A percentile compares a stretch with the other conserved stretches of the same genome.
These are phyloP conservation scores for Tringa solitaria DNA, from an alignment of 2,113 vertebrate genomes.

Conservation along the genomic window DNA sequence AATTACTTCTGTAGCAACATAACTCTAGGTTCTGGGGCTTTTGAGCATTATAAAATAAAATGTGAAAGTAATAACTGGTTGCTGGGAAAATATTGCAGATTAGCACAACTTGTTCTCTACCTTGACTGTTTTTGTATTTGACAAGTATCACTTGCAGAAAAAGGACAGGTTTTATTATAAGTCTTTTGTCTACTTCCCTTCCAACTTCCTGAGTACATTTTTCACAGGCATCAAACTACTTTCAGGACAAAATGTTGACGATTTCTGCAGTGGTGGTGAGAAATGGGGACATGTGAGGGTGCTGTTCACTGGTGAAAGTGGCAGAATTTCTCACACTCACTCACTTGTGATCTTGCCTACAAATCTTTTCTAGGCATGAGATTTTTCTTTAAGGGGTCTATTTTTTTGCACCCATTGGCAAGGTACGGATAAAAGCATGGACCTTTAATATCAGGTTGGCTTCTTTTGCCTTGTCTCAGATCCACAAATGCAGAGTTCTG, in stretches of 20 bases:
- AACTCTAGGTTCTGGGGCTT: background rate
- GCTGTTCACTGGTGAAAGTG: background rate
- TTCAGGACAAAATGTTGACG: background rate
- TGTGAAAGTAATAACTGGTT: conserved; percentile 1
- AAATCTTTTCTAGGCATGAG: background rate
- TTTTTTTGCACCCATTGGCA: background rate
- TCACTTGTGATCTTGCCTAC: background rate
- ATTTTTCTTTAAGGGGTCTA: background rate
- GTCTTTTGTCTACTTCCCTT: conserved; percentile 20
- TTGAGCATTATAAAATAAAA: conserved; percentile 11
- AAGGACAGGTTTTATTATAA: conserved; percentile 31
- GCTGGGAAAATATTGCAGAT: conserved; percentile 28
- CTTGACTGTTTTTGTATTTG: conserved; percentile 32
- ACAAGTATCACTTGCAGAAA: conserved; percentile 47
- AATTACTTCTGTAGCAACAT: background rate
- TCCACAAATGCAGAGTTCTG: background rate
- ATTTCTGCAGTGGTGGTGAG: background rate
- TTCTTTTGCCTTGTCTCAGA: background rate
- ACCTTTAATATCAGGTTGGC: background rate
- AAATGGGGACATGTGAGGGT: background rate
- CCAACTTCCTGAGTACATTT: background rate
- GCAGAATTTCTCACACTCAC: conserved; percentile 3
- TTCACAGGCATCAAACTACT: background rate
- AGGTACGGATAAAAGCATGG: background rate
- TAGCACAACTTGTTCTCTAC: conserved; percentile 55